These are phyloP conservation scores for Campodea augens DNA, from an alignment of 1,140 invertebrate genomes.

Conservation along the genomic window DNA sequence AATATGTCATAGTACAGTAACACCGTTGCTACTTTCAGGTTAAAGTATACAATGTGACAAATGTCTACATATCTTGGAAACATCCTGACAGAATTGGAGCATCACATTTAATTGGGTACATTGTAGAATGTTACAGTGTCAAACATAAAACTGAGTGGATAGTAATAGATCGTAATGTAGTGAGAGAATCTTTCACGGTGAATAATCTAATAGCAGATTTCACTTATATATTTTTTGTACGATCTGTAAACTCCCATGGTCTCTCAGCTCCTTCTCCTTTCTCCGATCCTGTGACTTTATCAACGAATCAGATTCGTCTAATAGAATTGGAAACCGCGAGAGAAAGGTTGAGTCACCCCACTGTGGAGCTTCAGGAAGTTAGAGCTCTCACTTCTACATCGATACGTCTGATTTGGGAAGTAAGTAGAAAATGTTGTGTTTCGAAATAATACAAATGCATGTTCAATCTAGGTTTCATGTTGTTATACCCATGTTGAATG, in stretches of 20 bases:
- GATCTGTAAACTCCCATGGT: constrained; percentile 69
- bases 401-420: constrained; percentile 66
- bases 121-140: constrained; percentile 34
- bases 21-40: no score
- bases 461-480: no score
- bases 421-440: constrained; percentile 24
- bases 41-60: constrained; percentile 51
- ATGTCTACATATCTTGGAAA: constrained; percentile 61
- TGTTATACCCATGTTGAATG: no score
- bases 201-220: constrained; percentile 46
- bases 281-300: constrained; percentile 41
- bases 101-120: constrained; percentile 60
- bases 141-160: constrained; percentile 25
- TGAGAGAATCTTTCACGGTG: constrained; percentile 38
- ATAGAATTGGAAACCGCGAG: constrained; percentile 40
- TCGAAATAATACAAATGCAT: no score
- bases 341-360: constrained; percentile 42
- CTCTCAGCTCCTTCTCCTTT: constrained; percentile 43
- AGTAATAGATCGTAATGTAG: constrained; percentile 35
- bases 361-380: constrained; percentile 58
- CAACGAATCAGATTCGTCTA: constrained; percentile 18
- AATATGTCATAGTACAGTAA: no score
- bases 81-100: constrained; percentile 54
- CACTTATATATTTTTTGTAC: constrained; percentile 59
- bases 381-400: constrained; percentile 60